phyloP scores from a whole-genome alignment of 2,888 invertebrate species.

The Periphyllus acericola region DNA sequence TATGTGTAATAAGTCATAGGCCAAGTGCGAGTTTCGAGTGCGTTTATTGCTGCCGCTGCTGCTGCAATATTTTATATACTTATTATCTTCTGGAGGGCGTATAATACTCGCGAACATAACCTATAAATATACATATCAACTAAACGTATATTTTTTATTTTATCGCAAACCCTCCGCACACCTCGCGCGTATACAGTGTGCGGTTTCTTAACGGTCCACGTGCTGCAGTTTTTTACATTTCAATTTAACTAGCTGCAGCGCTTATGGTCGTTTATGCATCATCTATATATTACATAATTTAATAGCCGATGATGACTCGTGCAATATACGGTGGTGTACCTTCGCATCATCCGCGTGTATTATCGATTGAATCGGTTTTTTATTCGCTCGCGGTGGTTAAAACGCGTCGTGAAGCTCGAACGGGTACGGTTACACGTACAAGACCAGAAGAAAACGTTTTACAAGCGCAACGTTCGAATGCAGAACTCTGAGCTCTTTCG shows the following conservation, averaged over 20 bases:
- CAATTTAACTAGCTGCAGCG: too few relatives aligned
- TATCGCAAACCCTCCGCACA: background rate
- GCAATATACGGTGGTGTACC: background rate
- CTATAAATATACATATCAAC: too few relatives aligned
- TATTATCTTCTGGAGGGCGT: background rate
- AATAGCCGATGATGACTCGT: too few relatives aligned
- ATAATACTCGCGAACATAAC: too few relatives aligned
- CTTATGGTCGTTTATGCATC: too few relatives aligned
- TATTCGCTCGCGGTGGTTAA: background rate
- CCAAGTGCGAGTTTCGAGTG: slow-evolving; percentile 36
- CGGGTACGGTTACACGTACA: background rate
- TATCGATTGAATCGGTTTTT: background rate
- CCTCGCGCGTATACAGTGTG: too few relatives aligned
- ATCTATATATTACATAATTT: too few relatives aligned
- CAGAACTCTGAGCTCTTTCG: too few relatives aligned
- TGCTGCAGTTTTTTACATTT: background rate
- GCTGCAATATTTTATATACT: background rate
- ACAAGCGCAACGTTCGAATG: too few relatives aligned
- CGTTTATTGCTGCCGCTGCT: background rate
- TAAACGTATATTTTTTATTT: background rate
- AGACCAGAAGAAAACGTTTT: background rate
- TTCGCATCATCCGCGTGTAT: too few relatives aligned
- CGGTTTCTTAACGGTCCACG: too few relatives aligned
- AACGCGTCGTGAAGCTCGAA: too few relatives aligned
- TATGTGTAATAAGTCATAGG: background rate